Base-by-base conservation (phyloP, 1,140 invertebrate species). In the Aphelenchoides besseyi region DNA sequence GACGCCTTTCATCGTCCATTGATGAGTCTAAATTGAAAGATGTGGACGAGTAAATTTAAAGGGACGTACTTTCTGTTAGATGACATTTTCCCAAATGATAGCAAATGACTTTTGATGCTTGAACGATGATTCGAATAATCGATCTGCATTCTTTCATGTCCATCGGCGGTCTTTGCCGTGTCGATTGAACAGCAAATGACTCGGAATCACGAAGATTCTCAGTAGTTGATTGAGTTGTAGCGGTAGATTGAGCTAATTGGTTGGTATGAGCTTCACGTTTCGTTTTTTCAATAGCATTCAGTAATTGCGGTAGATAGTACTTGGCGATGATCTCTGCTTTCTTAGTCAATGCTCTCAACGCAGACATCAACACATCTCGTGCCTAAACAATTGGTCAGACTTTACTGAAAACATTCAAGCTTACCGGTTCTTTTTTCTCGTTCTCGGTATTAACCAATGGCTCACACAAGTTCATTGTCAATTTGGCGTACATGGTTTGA, bases 391-490 rank as follows among this genome's bases (percentile, higher is more conserved):
- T n/a, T 1, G 18, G 9, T 9, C 53, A 53, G 35, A 61, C n/a
- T 5, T 35, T 53, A 61, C 23, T 59, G 35, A 28, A 68, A 64
- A 67, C 1, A 23, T n/a, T n/a, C n/a, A n/a, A n/a, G n/a, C 35
- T 2, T 74, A 72, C 73, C 73, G 48, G 73, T n/a, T 76, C 30
- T 12, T 75, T 26, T 16, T 76, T 41, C 1, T 77, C 73, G 3
- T 78, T 26, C 18, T 78, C 71, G 33, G 30, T 33, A n/a, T 79
- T 75, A 18, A 77, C 18, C 28, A 77, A 28, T 23, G 73, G 57
- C 53, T 77, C 75, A 37, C 72, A 54, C 28, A 79, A 61, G 55
- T 79, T 77, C 73, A 79, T 70, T 70, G 79, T 76, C 55, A 77
- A 62, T 35, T 77, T 77, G 18, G 36, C 59, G 37, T 79, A 77